Conservation (phyloP, 2,113 vertebrate species). For the Lethenteron reissneri region DNA sequence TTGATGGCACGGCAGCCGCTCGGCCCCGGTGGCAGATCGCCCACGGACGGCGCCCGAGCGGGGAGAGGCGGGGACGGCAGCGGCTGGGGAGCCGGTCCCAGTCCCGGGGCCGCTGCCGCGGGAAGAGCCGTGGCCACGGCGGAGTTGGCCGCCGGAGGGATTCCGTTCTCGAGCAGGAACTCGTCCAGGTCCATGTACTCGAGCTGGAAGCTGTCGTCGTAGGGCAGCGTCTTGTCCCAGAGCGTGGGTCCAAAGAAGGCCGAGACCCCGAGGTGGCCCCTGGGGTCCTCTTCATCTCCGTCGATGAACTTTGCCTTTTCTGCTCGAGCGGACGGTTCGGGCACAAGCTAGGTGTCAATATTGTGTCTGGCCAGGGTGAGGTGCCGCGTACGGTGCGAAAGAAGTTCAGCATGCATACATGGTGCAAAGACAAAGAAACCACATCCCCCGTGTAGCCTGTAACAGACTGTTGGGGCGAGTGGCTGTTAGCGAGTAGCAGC, state of each 20-base stretch:
- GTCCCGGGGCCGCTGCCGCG: too few relatives aligned
- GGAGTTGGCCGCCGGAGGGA: conserved; percentile 31
- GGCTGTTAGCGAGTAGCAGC: not conserved
- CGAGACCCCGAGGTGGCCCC: conserved; percentile 51
- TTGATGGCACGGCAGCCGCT: too few relatives aligned
- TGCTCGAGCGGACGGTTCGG: conserved; percentile 7
- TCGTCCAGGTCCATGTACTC: conserved; percentile 99
- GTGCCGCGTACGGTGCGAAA: not conserved
- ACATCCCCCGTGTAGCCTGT: not conserved
- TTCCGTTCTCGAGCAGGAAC: conserved; percentile 91
- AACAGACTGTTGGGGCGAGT: not conserved
- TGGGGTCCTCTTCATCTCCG: conserved; percentile 53
- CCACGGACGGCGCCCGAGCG: too few relatives aligned
- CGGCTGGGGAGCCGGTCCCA: too few relatives aligned
- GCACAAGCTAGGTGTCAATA: not conserved
- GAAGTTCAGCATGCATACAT: not conserved
- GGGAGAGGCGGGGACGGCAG: too few relatives aligned
- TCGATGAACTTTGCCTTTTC: conserved; percentile 83
- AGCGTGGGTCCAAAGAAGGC: conserved; percentile 88
- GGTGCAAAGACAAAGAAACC: not conserved
- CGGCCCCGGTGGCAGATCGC: too few relatives aligned
- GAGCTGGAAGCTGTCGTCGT: conserved; percentile 86
- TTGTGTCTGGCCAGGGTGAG: not conserved
- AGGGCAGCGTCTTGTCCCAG: conserved; percentile 96
- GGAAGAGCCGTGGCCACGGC: too few relatives aligned